Base-by-base conservation (phyloP, 2,797 vertebrate genomes). In the Coracias cyanogaster region DNA sequence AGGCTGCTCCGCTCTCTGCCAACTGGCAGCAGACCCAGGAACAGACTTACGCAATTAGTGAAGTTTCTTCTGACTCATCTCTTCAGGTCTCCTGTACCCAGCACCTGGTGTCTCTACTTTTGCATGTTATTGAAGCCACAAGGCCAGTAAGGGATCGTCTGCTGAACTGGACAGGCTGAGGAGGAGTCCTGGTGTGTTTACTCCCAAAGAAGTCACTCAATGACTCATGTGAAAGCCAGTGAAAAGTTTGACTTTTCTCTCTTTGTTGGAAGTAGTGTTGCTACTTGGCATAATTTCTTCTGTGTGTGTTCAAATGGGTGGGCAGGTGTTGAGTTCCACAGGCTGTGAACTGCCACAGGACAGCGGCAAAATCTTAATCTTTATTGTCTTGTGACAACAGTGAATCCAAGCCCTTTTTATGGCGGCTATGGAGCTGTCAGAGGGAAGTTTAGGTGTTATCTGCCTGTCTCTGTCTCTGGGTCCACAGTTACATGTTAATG, bases 11-110 rank as follows among this genome's bases (percentile, higher is more conserved):
- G 52, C 9, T 58, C 49, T 79, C 80, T 96, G 94, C 89, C 81
- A 96, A 26, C 55, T 93, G 93, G 52, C 78, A 97, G 57, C 19
- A 94, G 70, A 93, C 31, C 16, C 54, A 66, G 76, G 45, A 93
- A 67, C 64, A 96, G 87, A 45, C 39, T 92, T 91, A 71, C 1
- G 66, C 57, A 90, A 93, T 93, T 89, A 76, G 28, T 45, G 17
- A 84, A 65, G 66, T 48, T 81, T 74, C 58, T 95, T 95, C 79
- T 74, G 61, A 83, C 45, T 78, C 60, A 66, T 84, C 52, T 83
- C 55, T 49, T 94, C 62, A 52, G 12, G 45, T 78, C 14, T 81
- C 43, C 49, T 37, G n/a, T 60, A 88, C 14, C 37, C 7, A 24
- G 37, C 58, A 93, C 41, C 69, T 65, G 82, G 19, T 83, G 57